Base-by-base conservation (phyloP, 2,797 vertebrate species). In the Pachyuromys duprasi region DNA sequence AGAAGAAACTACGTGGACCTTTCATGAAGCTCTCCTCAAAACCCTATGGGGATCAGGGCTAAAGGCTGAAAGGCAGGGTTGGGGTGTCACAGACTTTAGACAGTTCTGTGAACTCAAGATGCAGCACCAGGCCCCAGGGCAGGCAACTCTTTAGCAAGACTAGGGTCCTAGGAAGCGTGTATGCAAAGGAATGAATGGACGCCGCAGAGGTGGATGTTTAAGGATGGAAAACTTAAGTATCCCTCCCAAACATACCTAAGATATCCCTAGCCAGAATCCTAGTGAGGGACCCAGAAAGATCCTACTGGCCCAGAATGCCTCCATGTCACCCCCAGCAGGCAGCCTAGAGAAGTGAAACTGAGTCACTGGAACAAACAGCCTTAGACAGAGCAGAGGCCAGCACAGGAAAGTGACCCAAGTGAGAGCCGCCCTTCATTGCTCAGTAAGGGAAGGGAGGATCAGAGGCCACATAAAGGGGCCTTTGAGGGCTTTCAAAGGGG, bases 401-500 rank as follows among this genome's bases (percentile, higher is more conserved):
- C 24, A 3, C 39, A 65, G 86, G 90, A 62, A 89, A 93, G 90
- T 78, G 65, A 80, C 89, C 76, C 55, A 4, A 57, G 15, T 15
- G 9, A 83, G 87, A 93, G 83, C 70, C 28, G 81, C 84, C 89
- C 74, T 90, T 11, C 17, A n/a, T 53, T 7, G 95, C 92, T 92
- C 94, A 87, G 83, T 7, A 5, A 31, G n/a, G 96, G 92, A 92
- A 89, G 93, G 97, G 87, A 90, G 93, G 94, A 95, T 96, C 95
- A 72, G 81, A 65, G 69, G 92, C 72, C 0, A 0, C 0, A 98
- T 92, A 97, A 98, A 97, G 97, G 86, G 81, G 90, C 90, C 95
- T 97, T 97, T 97, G 97, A 97, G 96, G 90, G 72, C 76, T 86
- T 96, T 97, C 95, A 96, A 94, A 97, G 93, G 95, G 96, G 95